Conservation (phyloP, 2,888 invertebrate genomes). For the Drosophila macrothrix region DNA sequence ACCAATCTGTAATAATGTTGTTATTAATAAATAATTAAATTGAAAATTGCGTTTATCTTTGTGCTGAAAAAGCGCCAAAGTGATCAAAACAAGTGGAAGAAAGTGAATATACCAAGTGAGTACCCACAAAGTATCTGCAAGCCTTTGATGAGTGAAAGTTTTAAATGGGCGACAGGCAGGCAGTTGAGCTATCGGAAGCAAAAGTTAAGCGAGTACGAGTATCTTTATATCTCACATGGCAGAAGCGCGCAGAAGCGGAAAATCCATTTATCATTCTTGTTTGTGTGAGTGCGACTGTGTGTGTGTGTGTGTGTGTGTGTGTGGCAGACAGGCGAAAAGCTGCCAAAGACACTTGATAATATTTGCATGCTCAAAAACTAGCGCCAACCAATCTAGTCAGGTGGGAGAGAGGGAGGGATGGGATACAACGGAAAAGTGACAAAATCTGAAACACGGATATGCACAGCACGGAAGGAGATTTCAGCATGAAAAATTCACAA, state of each 20-base stretch:
- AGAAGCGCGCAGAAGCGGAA: slow-evolving; percentile 54
- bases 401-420: slow-evolving; percentile 11
- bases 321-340: slow-evolving; percentile 32
- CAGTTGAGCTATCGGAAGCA: slow-evolving; percentile 19
- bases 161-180: neutral
- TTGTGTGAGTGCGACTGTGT: slow-evolving; percentile 4
- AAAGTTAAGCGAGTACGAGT: slow-evolving; percentile 28
- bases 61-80: neutral
- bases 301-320: slow-evolving; percentile 5
- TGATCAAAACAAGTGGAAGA: neutral
- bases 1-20: neutral
- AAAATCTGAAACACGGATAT: neutral
- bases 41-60: neutral
- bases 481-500: slow-evolving; percentile 1
- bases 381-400: slow-evolving; percentile 30
- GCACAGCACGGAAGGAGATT: neutral
- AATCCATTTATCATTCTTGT: slow-evolving; percentile 69
- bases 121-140: neutral
- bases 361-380: slow-evolving; percentile 53
- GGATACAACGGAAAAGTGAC: slow-evolving; percentile 11
- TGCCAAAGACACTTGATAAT: slow-evolving; percentile 57
- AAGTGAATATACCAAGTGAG: neutral
- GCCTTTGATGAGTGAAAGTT: slow-evolving; percentile 10
- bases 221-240: slow-evolving; percentile 10
- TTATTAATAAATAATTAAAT: neutral